Percentiles rank a stretch among this genome's conserved stretches.
Evolutionary conservation across 2,888 invertebrate genomes (phyloP).

Genomic region (Rhogogaster chlorosoma): DNA sequence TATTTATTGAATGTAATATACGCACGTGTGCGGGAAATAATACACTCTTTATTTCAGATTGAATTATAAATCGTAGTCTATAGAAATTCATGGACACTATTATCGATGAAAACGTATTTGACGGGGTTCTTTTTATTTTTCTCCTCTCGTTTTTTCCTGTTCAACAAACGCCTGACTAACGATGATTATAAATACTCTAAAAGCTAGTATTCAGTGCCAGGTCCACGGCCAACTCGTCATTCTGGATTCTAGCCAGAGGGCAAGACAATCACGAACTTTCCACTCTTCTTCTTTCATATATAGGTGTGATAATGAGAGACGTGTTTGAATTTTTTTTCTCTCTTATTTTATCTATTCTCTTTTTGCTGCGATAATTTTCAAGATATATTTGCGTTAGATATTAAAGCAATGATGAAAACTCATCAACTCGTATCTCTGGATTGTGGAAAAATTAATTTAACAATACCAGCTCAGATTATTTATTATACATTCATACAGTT

Average conservation of each 20-base stretch:
- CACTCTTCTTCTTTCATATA: not conserved
- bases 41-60: not conserved
- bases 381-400: too few relatives aligned
- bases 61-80: not conserved
- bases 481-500: too few relatives aligned
- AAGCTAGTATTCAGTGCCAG: conserved; percentile 60
- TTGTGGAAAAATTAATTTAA: too few relatives aligned
- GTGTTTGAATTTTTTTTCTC: not conserved
- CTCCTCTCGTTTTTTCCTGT: too few relatives aligned
- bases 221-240: conserved; percentile 62
- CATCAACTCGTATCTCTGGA: too few relatives aligned
- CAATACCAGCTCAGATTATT: too few relatives aligned
- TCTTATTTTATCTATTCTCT: not conserved
- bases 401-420: too few relatives aligned
- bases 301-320: not conserved
- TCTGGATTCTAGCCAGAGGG: conserved; percentile 62
- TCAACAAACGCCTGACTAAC: conserved; percentile 8
- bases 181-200: conserved; percentile 51
- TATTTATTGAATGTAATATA: too few relatives aligned
- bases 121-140: not conserved
- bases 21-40: too few relatives aligned
- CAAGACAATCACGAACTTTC: conserved; percentile 44
- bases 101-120: not conserved
- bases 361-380: not conserved
- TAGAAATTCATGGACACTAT: too few relatives aligned